phyloP scores from a whole-genome alignment of 92 coral and sea anemone genomes.

The Ricordea florida region DNA sequence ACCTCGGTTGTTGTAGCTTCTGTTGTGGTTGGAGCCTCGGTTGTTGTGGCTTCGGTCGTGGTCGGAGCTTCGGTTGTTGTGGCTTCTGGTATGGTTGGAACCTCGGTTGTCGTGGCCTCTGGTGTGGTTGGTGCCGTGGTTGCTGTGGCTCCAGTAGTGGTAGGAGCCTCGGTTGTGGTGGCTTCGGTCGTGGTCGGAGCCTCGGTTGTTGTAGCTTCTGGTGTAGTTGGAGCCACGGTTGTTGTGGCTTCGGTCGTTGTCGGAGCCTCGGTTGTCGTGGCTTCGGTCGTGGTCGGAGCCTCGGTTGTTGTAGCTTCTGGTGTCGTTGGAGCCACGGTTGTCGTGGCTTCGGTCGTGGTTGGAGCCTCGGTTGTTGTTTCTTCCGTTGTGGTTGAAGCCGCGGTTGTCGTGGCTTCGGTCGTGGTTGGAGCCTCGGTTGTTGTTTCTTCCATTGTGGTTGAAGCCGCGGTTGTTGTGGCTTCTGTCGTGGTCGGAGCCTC shows the following conservation, averaged over 20 bases:
- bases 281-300: neutral
- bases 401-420: too few relatives aligned
- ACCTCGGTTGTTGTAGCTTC: neutral
- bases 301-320: neutral
- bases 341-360: neutral
- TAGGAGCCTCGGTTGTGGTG: neutral
- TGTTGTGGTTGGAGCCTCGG: neutral
- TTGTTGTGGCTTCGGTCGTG: neutral
- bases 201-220: neutral
- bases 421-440: conserved; percentile 1
- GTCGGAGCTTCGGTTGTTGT: neutral
- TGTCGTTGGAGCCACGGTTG: neutral
- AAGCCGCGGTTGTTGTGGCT: neutral
- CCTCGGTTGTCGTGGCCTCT: neutral
- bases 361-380: neutral
- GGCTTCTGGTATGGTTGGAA: neutral
- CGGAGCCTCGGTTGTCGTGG: neutral
- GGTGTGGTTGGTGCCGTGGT: neutral
- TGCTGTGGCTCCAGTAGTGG: neutral
- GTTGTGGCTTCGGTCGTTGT: conserved; percentile 3
- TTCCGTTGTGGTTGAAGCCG: conserved; percentile 8
- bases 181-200: neutral
- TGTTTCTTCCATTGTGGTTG: neutral
- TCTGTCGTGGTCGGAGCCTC: neutral
- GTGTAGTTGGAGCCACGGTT: neutral